Base-by-base conservation (phyloP, 2,888 invertebrate genomes). In the Teleogryllus oceanicus region DNA sequence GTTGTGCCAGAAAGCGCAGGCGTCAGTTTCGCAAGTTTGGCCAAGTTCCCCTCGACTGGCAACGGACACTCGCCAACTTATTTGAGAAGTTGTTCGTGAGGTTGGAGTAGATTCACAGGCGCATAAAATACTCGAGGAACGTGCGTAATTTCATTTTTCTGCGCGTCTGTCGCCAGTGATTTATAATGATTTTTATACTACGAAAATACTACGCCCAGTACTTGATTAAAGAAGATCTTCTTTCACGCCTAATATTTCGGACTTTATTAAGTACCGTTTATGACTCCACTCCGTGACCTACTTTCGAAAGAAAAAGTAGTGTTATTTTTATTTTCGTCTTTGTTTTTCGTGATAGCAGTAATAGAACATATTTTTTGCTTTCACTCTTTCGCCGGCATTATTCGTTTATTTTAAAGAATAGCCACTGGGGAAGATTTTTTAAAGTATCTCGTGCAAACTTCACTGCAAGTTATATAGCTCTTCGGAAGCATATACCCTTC, bases 41-140 rank as follows among this genome's bases (percentile, higher is more conserved):
- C 62, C 62, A 62, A 62, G 62, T 62, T 62, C 62, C 62, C 62
- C 16, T 62, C 62, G 62, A 62, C 62, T 62, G 16, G 62, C 62
- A 62, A 62, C 62, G 62, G 62, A 62, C 62, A 62, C 62, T n/a
- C 62, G 62, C 16, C 16, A 62, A 62, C 62, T 62, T 62, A 62
- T 62, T 62, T n/a, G 16, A 62, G 62, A 62, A 62, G 62, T 62
- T 62, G 62, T 62, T 62, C 62, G n/a, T 62, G 62, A 62, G 62
- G 62, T 62, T 13, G 62, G 62, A 62, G 62, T 62, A 18, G 62
- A n/a, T 62, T n/a, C 62, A 13, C n/a, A 62, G n/a, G n/a, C 62
- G 62, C 62, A n/a, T 62, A 62, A 62, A 62, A 62, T 62, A 62
- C 16, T n/a, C 62, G 62, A 62, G n/a, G 37, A 37, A 37, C 37